A percentile compares a stretch with the other conserved stretches of the same genome.
Evolutionary conservation across 2,113 vertebrate species (phyloP).

Genomic region (Halcyon malimbica): DNA sequence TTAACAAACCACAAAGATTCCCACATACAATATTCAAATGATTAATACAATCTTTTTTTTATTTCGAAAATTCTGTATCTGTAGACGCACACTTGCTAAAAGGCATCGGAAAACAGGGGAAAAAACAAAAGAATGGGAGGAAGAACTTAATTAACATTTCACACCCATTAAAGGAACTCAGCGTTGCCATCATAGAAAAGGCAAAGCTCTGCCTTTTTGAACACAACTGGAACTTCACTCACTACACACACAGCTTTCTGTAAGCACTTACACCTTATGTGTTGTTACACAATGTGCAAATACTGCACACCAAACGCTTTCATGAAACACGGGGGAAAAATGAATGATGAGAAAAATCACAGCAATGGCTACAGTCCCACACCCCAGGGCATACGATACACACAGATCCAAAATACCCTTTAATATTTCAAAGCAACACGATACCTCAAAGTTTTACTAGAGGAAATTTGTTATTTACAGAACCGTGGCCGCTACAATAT

Average conservation of each 20-base stretch:
- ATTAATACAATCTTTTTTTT: background rate
- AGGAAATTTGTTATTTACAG: background rate
- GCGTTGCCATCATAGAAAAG: background rate
- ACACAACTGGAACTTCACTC: background rate
- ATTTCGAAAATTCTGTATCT: background rate
- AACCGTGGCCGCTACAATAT: background rate
- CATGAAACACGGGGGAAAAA: background rate
- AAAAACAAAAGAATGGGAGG: background rate
- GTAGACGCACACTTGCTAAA: background rate
- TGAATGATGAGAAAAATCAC: background rate
- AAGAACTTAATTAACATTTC: background rate
- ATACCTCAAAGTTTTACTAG: background rate
- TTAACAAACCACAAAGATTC: background rate
- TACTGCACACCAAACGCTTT: background rate
- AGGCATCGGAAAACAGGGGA: background rate
- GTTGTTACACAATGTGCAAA: background rate
- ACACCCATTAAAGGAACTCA: background rate
- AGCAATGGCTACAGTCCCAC: background rate
- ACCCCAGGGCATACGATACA: fast-evolving
- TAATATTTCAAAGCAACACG: background rate
- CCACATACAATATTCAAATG: background rate
- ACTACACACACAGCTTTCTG: fast-evolving
- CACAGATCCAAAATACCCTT: background rate
- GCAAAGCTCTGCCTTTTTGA: background rate
- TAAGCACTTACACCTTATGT: background rate